Base-by-base conservation (phyloP, 35 echinoderm and acorn worm species). In the Ptychodera flava region DNA sequence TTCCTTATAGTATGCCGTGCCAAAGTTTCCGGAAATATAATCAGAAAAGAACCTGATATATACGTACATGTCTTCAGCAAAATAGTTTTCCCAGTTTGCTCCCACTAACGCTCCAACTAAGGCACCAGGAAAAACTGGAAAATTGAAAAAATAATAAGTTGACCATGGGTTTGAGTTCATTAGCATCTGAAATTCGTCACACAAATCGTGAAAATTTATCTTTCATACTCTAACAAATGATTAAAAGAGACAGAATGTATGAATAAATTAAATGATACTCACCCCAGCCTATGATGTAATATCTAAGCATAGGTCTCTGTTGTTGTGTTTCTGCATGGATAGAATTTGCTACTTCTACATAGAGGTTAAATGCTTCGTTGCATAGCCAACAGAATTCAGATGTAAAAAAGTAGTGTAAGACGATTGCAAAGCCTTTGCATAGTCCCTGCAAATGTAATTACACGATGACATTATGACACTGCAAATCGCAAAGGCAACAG, bases 251-350 rank as follows among this genome's bases (percentile, higher is more conserved):
- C 15, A 15, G 75, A 77, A 15, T 15, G 35, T 31, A 31, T 1
- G 38, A 83, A 82, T 82, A 34, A 36, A 82, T 83, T 16, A 83
- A 29, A 89, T 15, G n/a, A n/a, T n/a, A 90, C 95, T 88, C 87
- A 98, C 95, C 80, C 90, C 92, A 98, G 2, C 95, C 95, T 28
- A 99, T 99, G 80, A 99, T 88, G 86, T 99, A 92, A 31, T 99
- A 99, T 83, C 96, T 30, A 14, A 99, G 53, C 96, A 99, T 99
- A 0, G 92, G 90, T 31, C 96, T 33, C 78, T 99, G 96, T 32
- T 94, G 96, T 31, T 94, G 92, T 16, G 90, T 91, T 35, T 99
- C 96, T 0, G 96, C 85, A 35, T 99, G 96, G 34, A 99, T 99
- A 2, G 96, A 86, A 37, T 99, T 99, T 0, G 91, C 90, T 30